Percentiles rank a stretch among this genome's conserved stretches.
Evolutionary conservation across 2,113 vertebrate species (phyloP).

Genomic region (Muntiacus muntjak): DNA sequence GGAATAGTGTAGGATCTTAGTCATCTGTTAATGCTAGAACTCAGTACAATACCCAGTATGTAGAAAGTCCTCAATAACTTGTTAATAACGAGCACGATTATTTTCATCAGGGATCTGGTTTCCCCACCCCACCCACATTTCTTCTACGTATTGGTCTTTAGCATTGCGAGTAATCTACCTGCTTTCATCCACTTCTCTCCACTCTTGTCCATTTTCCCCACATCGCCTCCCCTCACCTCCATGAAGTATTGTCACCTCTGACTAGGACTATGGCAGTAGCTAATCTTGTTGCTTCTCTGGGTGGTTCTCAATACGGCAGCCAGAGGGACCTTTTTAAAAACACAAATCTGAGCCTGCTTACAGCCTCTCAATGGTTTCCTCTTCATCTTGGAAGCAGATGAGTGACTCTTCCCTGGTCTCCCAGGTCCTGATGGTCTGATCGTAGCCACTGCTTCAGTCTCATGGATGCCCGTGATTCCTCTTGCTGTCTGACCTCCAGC

Average conservation of each 20-base stretch:
- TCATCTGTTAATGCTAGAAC: not conserved
- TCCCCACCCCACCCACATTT: not conserved
- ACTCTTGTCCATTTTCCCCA: not conserved
- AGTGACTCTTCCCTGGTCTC: not conserved
- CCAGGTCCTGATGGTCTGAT: not conserved
- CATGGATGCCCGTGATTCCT: accelerated
- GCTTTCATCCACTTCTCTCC: not conserved
- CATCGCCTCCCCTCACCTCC: not conserved
- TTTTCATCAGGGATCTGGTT: not conserved
- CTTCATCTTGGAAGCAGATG: not conserved
- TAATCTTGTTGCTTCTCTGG: not conserved
- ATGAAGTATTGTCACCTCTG: not conserved
- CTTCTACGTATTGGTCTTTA: not conserved
- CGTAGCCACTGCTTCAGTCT: not conserved
- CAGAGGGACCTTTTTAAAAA: not conserved
- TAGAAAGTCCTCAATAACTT: not conserved
- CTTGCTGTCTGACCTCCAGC: not conserved
- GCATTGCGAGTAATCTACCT: not conserved
- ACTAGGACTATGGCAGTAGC: not conserved
- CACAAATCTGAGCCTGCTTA: not conserved
- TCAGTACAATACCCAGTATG: too few relatives aligned
- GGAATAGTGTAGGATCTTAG: not conserved
- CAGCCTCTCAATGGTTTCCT: not conserved
- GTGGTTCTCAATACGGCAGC: not conserved
- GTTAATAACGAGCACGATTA: not conserved